Conservation (phyloP, 2,888 invertebrate species). For the Brachynemurus nebulosus region DNA sequence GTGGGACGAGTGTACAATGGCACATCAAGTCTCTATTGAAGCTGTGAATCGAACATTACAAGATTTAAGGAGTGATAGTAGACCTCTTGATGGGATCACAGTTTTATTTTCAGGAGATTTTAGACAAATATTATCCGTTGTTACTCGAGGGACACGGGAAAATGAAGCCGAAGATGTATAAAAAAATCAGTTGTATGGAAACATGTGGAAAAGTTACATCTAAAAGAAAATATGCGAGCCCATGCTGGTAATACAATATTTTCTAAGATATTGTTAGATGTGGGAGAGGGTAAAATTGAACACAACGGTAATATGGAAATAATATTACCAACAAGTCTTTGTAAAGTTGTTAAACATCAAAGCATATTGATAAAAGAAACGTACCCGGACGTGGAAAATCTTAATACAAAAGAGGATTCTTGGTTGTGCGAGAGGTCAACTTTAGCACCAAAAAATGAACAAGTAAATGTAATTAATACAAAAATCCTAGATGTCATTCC, state of each 20-base stretch:
- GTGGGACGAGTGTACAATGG: constrained; percentile 22
- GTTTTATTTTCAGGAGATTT: constrained; percentile 19
- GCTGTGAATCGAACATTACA: constrained; percentile 17
- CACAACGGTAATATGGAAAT: too few species aligned
- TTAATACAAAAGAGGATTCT: constrained; percentile 9
- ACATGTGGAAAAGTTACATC: neutral
- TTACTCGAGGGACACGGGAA: neutral
- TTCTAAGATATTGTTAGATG: neutral
- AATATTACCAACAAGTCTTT: too few species aligned
- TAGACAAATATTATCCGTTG: constrained; percentile 5
- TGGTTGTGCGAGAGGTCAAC: constrained; percentile 13
- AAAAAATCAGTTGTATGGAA: constrained; percentile 5
- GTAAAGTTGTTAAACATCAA: too few species aligned
- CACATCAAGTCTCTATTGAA: constrained; percentile 14
- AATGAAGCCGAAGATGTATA: constrained; percentile 18
- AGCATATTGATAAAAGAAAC: too few species aligned
- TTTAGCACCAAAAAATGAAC: constrained; percentile 11
- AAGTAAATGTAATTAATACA: neutral
- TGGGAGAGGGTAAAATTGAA: too few species aligned
- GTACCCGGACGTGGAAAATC: constrained; percentile 7
- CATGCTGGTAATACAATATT: neutral
- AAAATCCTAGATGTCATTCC: neutral
- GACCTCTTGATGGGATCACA: constrained; percentile 14
- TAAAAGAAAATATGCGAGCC: neutral
- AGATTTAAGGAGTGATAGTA: constrained; percentile 10